Evolutionary conservation across 2,888 invertebrate genomes (phyloP), one percentile per base, ranked within the genome.

Genomic region (Rhagonycha lutea): DNA sequence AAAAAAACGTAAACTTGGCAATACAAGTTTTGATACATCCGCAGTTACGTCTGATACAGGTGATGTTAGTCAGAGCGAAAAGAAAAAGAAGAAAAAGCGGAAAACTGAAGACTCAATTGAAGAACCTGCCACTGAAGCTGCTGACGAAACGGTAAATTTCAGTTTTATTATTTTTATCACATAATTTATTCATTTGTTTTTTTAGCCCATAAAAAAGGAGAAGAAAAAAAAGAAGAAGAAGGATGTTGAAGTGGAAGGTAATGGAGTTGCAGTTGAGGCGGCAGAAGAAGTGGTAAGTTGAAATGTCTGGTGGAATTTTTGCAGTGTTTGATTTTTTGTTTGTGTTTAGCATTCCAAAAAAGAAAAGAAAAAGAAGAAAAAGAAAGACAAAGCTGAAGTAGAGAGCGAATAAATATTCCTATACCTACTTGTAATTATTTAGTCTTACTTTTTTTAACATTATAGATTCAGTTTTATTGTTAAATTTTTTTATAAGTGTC

Each of bases 141-240:
- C 86, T 0, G 86, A 88, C 4, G 74, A 14, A 14, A 18, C 28
- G 4, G 63, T 63, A 63, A 18, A 14, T 18, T 23, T 63, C n/a
- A 12, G 7, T 23, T 12, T 63, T 7, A 18, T 4, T 24, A 18
- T 72, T 47, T 61, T 2, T 10, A 68, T 24, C 5, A n/a, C 11
- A n/a, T 4, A 23, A 47, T 3, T 69, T 68, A n/a, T 87, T 1
- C 87, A 88, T 10, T 83, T 83, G 79, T 77, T 75, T 61, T 18
- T 82, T 83, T 78, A 87, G 88, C 86, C 83, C 79, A 85, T 87
- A 10, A 91, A 91, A 81, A 92, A 92, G 84, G 92, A 94, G 79
- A 94, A 94, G 87, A 94, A 94, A 86, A 94, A 94, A 86, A 94
- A 94, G 88, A 93, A 93, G 88, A 94, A 94, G 89, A 94, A 93